Conservation (phyloP, 2,888 invertebrate genomes). For the Torymus auratus region DNA sequence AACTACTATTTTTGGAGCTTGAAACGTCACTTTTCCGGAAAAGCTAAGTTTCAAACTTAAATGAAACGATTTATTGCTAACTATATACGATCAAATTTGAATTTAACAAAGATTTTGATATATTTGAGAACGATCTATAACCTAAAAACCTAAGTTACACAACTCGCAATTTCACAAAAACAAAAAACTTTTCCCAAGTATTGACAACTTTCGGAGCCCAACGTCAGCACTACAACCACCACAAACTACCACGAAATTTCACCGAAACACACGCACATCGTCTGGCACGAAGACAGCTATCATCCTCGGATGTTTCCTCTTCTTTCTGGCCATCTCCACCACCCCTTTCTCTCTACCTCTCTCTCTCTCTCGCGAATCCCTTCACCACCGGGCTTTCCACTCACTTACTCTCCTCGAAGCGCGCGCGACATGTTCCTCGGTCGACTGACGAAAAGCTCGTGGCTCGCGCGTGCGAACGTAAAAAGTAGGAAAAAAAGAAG, state of each 20-base stretch:
- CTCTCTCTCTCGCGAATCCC: slow-evolving; percentile 9
- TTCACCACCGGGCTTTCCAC: too few relatives aligned
- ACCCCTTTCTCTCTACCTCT: slow-evolving; percentile 4
- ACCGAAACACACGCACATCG: slow-evolving; percentile 66
- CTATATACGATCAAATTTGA: too few relatives aligned
- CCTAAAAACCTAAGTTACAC: too few relatives aligned
- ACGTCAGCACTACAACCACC: not conserved
- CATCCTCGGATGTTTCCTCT: slow-evolving; percentile 72
- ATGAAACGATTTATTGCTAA: too few relatives aligned
- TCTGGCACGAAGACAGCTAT: slow-evolving; percentile 72
- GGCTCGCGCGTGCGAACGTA: not conserved
- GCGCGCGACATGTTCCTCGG: not conserved
- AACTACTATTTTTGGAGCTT: too few relatives aligned
- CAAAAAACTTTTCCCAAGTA: too few relatives aligned
- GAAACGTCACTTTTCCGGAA: too few relatives aligned
- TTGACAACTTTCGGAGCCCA: not conserved
- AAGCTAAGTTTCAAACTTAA: too few relatives aligned
- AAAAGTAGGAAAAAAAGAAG: slow-evolving; percentile 13
- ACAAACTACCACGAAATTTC: too few relatives aligned
- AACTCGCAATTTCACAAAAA: too few relatives aligned
- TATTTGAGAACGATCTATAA: too few relatives aligned
- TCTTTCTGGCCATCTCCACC: slow-evolving; percentile 69
- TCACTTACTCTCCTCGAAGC: not conserved
- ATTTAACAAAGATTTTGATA: too few relatives aligned
- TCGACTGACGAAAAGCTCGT: not conserved